A percentile compares a stretch with the other conserved stretches of the same genome.
Evolutionary conservation across 2,113 vertebrate species (phyloP).

Genomic region (Mustelus asterias): DNA sequence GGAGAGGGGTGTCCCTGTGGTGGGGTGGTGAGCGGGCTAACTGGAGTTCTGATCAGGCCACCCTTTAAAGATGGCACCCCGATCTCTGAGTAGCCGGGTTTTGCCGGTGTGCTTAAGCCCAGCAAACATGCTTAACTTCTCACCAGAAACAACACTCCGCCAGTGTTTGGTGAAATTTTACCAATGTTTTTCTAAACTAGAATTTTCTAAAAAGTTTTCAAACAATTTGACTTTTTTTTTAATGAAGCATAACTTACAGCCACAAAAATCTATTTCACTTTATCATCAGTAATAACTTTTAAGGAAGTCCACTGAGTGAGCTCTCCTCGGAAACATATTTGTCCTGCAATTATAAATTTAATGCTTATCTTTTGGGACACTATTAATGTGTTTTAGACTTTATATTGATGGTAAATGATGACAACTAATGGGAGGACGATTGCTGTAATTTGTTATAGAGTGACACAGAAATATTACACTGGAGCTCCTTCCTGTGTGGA

Average conservation of each 20-base stretch:
- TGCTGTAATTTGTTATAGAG: background rate
- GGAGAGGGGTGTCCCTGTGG: too few species aligned
- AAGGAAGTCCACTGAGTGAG: background rate
- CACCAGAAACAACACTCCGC: too few species aligned
- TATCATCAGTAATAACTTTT: background rate
- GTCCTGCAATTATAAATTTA: background rate
- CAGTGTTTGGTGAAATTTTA: too few species aligned
- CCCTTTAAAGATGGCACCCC: too few species aligned
- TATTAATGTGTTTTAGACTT: background rate
- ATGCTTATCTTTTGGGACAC: slow-evolving; percentile 3
- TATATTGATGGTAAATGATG: background rate
- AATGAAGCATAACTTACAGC: background rate
- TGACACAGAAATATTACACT: background rate
- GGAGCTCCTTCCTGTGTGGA: background rate
- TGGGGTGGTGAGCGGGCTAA: too few species aligned
- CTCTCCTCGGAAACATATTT: background rate
- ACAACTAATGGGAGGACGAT: background rate
- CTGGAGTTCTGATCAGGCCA: too few species aligned
- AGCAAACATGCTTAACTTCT: too few species aligned
- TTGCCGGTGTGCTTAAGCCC: too few species aligned
- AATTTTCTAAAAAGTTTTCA: background rate
- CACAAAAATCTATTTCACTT: background rate
- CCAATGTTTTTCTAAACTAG: background rate
- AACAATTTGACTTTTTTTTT: background rate
- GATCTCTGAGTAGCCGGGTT: too few species aligned